Conservation (phyloP, 2,797 vertebrate genomes). For the Rhynchotus rufescens region DNA sequence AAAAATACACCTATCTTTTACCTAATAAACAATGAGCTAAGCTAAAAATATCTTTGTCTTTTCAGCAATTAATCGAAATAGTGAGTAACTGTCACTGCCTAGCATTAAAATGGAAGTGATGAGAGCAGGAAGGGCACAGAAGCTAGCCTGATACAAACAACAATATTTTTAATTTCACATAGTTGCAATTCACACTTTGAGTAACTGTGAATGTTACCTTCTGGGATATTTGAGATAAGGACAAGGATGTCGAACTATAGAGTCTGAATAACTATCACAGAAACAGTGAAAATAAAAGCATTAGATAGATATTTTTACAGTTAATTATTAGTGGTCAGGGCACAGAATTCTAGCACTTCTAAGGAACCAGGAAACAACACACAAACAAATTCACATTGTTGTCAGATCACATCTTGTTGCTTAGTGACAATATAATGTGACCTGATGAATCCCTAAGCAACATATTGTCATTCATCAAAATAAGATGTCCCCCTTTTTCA, state of each 20-base stretch:
- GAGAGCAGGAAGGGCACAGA: slow-evolving; percentile 14
- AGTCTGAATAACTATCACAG: background rate
- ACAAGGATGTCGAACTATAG: background rate
- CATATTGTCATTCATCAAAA: slow-evolving; percentile 51
- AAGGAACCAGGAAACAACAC: slow-evolving; percentile 15
- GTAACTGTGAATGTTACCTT: background rate
- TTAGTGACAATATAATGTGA: slow-evolving; percentile 49
- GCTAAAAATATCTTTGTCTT: background rate
- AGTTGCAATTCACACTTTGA: slow-evolving; percentile 7
- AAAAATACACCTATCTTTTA: background rate
- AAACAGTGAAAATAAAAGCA: slow-evolving; percentile 14
- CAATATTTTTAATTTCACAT: slow-evolving; percentile 30
- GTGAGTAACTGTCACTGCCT: background rate
- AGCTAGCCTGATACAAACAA: background rate
- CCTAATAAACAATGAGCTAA: background rate
- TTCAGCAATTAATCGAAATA: background rate
- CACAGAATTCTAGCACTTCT: slow-evolving; percentile 44
- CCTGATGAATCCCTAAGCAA: slow-evolving; percentile 63
- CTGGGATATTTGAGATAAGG: background rate
- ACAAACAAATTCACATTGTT: background rate
- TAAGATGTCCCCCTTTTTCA: slow-evolving; percentile 1
- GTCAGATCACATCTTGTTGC: slow-evolving; percentile 66
- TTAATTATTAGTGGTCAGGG: slow-evolving; percentile 19
- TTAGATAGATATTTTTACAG: background rate
- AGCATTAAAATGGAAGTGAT: background rate